phyloP scores from a whole-genome alignment of 2,888 invertebrate species.

The Notodonta dromedarius region DNA sequence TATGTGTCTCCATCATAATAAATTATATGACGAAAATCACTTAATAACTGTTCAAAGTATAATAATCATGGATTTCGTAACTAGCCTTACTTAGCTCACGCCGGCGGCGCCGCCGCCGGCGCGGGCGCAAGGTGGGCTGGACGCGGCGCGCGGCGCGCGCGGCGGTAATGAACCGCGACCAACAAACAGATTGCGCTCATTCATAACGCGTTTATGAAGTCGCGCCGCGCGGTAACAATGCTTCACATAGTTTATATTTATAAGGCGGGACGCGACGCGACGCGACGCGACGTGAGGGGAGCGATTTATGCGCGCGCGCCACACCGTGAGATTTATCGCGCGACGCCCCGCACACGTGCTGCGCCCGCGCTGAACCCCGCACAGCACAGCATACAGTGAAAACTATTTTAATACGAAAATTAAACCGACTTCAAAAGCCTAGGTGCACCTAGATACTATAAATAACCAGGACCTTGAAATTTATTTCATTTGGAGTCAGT shows the following conservation, averaged over 20 bases:
- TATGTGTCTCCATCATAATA: too few species aligned
- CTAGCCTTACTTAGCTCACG: too few species aligned
- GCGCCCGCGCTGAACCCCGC: background rate
- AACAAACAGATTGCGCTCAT: constrained; percentile 26
- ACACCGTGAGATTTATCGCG: constrained; percentile 49
- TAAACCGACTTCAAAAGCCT: too few species aligned
- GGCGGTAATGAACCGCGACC: constrained; percentile 7
- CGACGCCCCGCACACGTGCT: constrained; percentile 39
- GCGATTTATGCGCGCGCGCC: constrained; percentile 45
- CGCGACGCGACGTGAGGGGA: constrained; percentile 20
- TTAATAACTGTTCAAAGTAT: too few species aligned
- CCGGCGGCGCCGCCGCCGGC: too few species aligned
- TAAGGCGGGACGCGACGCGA: constrained; percentile 15
- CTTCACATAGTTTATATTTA: constrained; percentile 39
- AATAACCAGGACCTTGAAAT: too few species aligned
- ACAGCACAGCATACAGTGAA: background rate
- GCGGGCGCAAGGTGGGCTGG: constrained; percentile 12
- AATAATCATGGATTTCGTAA: too few species aligned
- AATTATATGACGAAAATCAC: too few species aligned
- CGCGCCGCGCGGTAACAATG: constrained; percentile 31
- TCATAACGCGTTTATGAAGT: constrained; percentile 42
- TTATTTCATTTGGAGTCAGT: too few species aligned
- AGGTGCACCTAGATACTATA: too few species aligned
- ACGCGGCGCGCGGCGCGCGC: constrained; percentile 10
- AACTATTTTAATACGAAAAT: background rate